Evolutionary conservation across 2,113 vertebrate species (phyloP).

Genomic region (Platysternon megacephalum): DNA sequence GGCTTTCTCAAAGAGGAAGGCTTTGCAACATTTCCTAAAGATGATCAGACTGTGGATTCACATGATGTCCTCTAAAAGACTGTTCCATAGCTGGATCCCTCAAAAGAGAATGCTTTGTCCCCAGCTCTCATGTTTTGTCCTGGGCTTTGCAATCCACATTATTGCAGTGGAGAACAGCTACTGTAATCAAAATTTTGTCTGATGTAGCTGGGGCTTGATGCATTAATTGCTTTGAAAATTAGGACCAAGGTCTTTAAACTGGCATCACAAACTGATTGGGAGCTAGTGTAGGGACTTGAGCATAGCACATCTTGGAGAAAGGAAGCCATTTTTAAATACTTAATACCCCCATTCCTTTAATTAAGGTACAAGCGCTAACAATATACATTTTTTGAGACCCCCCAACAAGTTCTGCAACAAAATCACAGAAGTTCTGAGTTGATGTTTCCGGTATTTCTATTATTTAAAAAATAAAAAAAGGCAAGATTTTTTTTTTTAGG

Average conservation of each 20-base stretch:
- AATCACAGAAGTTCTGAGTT: not conserved
- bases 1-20: not conserved
- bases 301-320: accelerated
- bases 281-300: not conserved
- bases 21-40: not conserved
- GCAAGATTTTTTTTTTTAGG: not conserved
- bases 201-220: not conserved
- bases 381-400: not conserved
- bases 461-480: not conserved
- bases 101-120: not conserved
- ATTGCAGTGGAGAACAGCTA: not conserved
- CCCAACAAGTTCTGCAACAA: not conserved
- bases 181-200: accelerated
- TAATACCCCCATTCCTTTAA: not conserved
- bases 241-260: not conserved
- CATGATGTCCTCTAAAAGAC: not conserved
- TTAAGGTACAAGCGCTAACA: not conserved
- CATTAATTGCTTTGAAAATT: not conserved
- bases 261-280: not conserved
- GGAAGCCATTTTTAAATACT: not conserved
- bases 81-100: not conserved
- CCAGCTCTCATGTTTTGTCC: not conserved
- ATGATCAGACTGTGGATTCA: not conserved
- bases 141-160: accelerated
- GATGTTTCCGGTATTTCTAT: not conserved